phyloP scores from a whole-genome alignment of 2,113 vertebrate genomes.

The Ciconia stormi region DNA sequence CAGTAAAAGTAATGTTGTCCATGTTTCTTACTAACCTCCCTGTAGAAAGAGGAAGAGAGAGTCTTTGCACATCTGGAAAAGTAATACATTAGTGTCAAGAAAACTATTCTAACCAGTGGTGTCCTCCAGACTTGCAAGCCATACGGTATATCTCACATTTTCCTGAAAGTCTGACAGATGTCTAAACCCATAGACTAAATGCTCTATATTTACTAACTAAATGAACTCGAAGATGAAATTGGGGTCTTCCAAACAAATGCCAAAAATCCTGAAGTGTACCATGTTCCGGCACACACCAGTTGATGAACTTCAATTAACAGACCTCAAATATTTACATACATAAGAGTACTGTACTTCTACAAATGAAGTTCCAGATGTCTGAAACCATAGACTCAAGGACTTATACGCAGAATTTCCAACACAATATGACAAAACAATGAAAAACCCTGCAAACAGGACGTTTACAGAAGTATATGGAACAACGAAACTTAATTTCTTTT shows the following conservation, averaged over 20 bases:
- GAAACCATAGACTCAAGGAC: not conserved
- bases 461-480: not conserved
- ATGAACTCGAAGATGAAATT: not conserved
- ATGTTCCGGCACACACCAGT: not conserved
- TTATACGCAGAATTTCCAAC: not conserved
- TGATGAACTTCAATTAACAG: not conserved
- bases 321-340: not conserved
- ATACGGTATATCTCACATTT: rapidly evolving
- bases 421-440: not conserved
- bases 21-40: constrained; percentile 88
- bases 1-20: constrained; percentile 89
- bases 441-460: not conserved
- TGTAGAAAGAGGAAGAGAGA: constrained; percentile 58
- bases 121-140: not conserved
- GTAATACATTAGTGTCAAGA: not conserved
- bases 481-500: not conserved
- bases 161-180: not conserved
- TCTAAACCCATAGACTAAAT: not conserved
- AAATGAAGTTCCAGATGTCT: not conserved
- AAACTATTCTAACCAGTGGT: not conserved
- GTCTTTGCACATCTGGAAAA: not conserved
- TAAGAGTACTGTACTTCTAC: not conserved
- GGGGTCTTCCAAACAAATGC: not conserved
- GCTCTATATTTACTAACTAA: not conserved
- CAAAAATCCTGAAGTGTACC: not conserved